Conservation (phyloP, 2,113 vertebrate genomes). For the chimpanzee (Pan troglodytes) region NHGRI_mPanTro3-v2.1_pri NC_072422.2:16841501-16842000, state of each 20-base stretch:
- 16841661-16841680: neutral
- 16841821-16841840: no score
- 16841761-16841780: neutral
- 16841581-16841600: slow-evolving; percentile 30
- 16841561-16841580: slow-evolving; percentile 6
- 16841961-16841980: no score
- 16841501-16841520: neutral
- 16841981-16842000: no score
- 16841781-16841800: neutral
- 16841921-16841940: no score
- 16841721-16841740: neutral
- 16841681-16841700: neutral
- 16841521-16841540: neutral
- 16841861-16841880: no score
- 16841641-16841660: neutral
- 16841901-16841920: no score
- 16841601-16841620: slow-evolving; percentile 46
- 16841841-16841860: no score
- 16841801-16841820: no score
- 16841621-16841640: neutral
- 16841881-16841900: no score
- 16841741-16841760: neutral
- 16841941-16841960: no score
- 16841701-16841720: neutral
- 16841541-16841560: slow-evolving; percentile 39